These are phyloP conservation scores for Paramuricea clavata DNA, from an alignment of 92 coral and sea anemone genomes.

Conservation along the genomic window DNA sequence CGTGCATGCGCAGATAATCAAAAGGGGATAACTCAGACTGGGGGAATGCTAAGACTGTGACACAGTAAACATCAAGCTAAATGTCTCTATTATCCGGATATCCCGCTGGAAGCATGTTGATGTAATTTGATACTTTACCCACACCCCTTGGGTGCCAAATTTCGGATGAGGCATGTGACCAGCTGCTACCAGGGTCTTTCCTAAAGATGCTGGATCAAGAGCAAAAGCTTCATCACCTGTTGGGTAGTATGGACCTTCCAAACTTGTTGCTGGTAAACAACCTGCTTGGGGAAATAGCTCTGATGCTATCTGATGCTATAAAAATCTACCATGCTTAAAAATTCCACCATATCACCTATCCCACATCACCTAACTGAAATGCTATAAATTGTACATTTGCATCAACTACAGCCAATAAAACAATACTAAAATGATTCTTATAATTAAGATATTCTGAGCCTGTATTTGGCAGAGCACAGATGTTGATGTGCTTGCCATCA, in stretches of 20 bases:
- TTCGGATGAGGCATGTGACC: too few relatives aligned
- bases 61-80: too few relatives aligned
- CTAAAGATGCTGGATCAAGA: too few relatives aligned
- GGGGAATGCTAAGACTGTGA: too few relatives aligned
- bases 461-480: conserved; percentile 55
- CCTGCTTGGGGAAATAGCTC: conserved; percentile 47
- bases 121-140: too few relatives aligned
- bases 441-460: conserved; percentile 75
- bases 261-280: conserved; percentile 1
- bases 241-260: conserved; percentile 44
- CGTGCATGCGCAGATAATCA: too few relatives aligned
- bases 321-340: conserved; percentile 66
- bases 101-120: too few relatives aligned
- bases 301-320: conserved; percentile 16
- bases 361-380: conserved; percentile 58
- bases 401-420: conserved; percentile 68
- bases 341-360: conserved; percentile 68
- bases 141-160: too few relatives aligned
- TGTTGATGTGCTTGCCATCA: conserved; percentile 73
- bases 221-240: conserved; percentile 81
- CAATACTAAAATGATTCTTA: conserved; percentile 72
- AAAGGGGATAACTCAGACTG: too few relatives aligned
- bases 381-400: conserved; percentile 61
- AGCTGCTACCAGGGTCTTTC: too few relatives aligned
- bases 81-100: too few relatives aligned